Evolutionary conservation across 1,140 invertebrate species (phyloP).

Genomic region (Archegozetes longisetosus): DNA sequence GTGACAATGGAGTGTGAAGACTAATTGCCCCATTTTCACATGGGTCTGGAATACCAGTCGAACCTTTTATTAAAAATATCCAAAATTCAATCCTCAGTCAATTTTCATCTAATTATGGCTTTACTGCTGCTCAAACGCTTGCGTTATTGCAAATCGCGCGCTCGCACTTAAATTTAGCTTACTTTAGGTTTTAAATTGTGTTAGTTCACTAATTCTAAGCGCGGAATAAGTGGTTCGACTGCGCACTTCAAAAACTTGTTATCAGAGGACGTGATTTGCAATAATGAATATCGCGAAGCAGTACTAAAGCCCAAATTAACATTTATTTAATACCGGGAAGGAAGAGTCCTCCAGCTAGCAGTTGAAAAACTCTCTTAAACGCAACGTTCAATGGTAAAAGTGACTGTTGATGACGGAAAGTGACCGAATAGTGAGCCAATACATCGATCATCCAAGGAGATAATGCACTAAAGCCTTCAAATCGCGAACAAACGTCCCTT

Average conservation of each 20-base stretch:
- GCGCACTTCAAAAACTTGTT: too few relatives aligned
- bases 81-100: too few relatives aligned
- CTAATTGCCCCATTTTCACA: constrained; percentile 74
- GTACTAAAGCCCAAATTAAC: too few relatives aligned
- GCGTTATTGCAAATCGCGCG: too few relatives aligned
- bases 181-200: too few relatives aligned
- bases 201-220: too few relatives aligned
- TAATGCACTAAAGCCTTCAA: constrained; percentile 72
- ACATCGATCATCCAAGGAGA: constrained; percentile 94
- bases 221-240: too few relatives aligned
- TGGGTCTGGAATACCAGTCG: constrained; percentile 81
- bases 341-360: constrained; percentile 83
- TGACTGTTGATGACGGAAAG: constrained; percentile 85
- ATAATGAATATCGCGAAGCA: too few relatives aligned
- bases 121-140: too few relatives aligned
- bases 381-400: constrained; percentile 80
- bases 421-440: constrained; percentile 85
- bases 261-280: too few relatives aligned
- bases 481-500: constrained; percentile 70
- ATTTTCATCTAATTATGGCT: too few relatives aligned
- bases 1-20: constrained; percentile 72
- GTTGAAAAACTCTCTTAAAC: constrained; percentile 63
- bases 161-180: too few relatives aligned
- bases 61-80: constrained; percentile 32
- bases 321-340: constrained; percentile 46